These are phyloP conservation scores for Dromococcyx pavoninus DNA, from an alignment of 2,797 vertebrate species.

Conservation along the genomic window DNA sequence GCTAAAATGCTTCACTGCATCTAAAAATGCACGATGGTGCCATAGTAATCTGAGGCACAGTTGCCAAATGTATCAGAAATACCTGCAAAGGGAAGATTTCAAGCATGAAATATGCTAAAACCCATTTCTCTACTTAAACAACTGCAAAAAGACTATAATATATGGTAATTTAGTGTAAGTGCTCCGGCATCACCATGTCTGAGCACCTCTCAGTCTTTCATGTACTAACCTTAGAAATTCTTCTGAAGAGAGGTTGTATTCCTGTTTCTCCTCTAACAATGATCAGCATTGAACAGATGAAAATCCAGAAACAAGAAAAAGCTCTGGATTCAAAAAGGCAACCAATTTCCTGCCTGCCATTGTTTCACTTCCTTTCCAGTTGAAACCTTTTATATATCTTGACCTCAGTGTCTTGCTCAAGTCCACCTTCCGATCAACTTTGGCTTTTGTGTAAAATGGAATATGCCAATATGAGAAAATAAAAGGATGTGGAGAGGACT, in stretches of 20 bases:
- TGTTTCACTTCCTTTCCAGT: neutral
- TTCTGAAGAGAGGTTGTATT: neutral
- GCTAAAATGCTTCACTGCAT: neutral
- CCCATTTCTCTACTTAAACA: neutral
- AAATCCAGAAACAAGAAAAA: neutral
- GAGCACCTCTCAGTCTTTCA: neutral
- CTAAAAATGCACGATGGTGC: neutral
- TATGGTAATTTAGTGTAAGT: neutral
- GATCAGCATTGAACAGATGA: neutral
- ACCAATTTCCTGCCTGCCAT: neutral
- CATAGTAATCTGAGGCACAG: neutral
- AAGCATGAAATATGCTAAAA: constrained; percentile 1
- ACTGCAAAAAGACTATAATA: neutral
- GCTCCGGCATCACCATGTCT: neutral
- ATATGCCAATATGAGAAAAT: neutral
- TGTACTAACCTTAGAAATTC: neutral
- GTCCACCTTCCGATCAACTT: neutral
- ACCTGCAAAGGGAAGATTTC: neutral
- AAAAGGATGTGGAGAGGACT: neutral
- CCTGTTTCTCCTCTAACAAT: neutral
- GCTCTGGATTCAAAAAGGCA: neutral
- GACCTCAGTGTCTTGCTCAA: neutral
- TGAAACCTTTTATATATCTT: neutral
- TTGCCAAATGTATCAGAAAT: neutral
- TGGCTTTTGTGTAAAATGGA: neutral